Conservation (phyloP, 2,888 invertebrate species). For the Ophioninae sp. region DNA sequence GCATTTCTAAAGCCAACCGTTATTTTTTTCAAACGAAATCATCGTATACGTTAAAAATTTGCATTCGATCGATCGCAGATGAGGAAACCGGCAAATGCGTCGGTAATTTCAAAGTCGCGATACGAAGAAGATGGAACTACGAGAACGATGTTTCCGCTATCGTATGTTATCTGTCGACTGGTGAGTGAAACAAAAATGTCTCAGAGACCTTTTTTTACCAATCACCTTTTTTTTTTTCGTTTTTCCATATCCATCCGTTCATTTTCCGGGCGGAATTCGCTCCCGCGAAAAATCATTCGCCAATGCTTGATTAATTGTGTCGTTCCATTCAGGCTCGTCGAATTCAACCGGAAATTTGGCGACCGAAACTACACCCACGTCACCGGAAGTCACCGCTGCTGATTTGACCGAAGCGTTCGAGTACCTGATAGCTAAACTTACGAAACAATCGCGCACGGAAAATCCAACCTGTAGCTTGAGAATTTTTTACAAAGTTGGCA, state of each 20-base stretch:
- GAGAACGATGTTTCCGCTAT: conserved; percentile 93
- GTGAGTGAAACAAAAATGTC: conserved; percentile 78
- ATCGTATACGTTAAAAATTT: conserved; percentile 1
- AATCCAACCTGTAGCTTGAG: conserved; percentile 87
- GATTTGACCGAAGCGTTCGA: conserved; percentile 83
- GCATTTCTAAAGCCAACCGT: too few species aligned
- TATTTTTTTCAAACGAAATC: conserved; percentile 37
- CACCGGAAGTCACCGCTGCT: conserved; percentile 80
- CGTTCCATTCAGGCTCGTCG: conserved; percentile 74
- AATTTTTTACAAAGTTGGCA: conserved; percentile 89
- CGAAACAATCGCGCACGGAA: conserved; percentile 81
- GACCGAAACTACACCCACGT: conserved; percentile 74
- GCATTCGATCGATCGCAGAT: conserved; percentile 83
- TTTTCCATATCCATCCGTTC: too few species aligned
- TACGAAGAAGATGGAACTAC: conserved; percentile 93
- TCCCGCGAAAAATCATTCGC: background rate
- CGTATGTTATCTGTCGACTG: conserved; percentile 91
- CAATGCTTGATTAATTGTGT: background rate
- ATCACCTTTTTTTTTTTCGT: background rate
- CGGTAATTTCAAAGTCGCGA: conserved; percentile 90
- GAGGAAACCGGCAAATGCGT: conserved; percentile 95
- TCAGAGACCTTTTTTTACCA: too few species aligned
- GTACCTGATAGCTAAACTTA: conserved; percentile 83
- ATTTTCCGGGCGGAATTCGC: background rate
- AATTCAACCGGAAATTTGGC: conserved; percentile 78